Evolutionary conservation across 2,113 vertebrate species (phyloP), one percentile per base, ranked within the genome.

Genomic region (Atherinomorus stipes): DNA sequence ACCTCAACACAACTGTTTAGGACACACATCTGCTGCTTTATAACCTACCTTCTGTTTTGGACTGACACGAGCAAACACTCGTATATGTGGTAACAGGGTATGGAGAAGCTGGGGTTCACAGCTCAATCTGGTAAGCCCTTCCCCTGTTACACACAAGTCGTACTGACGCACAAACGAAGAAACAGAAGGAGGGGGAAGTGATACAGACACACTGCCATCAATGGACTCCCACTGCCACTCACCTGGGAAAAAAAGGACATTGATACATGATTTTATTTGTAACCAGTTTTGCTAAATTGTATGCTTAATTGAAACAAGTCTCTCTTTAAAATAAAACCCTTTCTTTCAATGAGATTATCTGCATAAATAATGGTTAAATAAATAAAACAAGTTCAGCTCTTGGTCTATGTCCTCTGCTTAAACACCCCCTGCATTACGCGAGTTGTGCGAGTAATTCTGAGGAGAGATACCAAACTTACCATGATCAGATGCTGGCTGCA

Each of bases 91-190:
- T 76, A 95, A 83, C 58, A 95, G 89, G 11, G 61, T 56, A 51
- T 86, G 75, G 40, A 95, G 90, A 38, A 95, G 74, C 12, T 1
- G 65, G 9, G 91, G 57, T 28, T 94, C 91, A 25, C 70, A 68
- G 79, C 85, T 93, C 3, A 99, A 90, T 85, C 91, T 92, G 21
- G 92, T 80, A 47, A 99, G 92, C 0, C 96, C 96, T 13, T 99
- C 97, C 0, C 98, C 98, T 0, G 97, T 99, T 44, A 99, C 89
- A 53, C 98, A 99, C 1, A 99, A 92, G 58, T 98, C 96, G 0
- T 95, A 94, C 15, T 84, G 72, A 9, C 1, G 53, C 5, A 95
- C 74, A 47, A 99, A 92, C 0, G 91, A 83, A 2, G 72, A 79
- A 5, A 92, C 62, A 0, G 94, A 93, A 2, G 76, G 62, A 0